Evolutionary conservation across 2,888 invertebrate species (phyloP).

Genomic region (Petrolisthes cinctipes): DNA sequence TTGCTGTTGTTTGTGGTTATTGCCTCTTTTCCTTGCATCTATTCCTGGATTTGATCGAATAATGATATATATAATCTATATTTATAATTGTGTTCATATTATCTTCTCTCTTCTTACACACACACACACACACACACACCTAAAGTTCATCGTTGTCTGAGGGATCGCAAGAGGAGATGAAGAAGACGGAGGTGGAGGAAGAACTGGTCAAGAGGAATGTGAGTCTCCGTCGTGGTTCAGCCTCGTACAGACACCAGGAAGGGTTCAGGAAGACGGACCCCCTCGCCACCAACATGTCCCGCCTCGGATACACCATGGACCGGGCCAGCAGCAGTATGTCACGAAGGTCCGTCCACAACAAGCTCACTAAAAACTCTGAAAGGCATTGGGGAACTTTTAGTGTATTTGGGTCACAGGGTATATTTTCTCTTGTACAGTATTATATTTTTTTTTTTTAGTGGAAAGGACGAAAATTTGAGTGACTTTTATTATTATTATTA

Average conservation of each 20-base stretch:
- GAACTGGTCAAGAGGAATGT: slow-evolving; percentile 34
- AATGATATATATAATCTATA: background rate
- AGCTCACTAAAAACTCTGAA: background rate
- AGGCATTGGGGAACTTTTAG: too few species aligned
- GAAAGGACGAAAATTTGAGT: too few species aligned
- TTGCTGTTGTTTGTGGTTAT: too few species aligned
- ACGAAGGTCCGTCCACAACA: slow-evolving; percentile 14
- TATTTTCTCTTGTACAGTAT: too few species aligned
- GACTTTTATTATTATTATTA: slow-evolving; percentile 15
- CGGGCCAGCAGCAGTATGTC: slow-evolving; percentile 35
- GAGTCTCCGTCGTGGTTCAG: background rate
- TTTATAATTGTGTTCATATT: background rate
- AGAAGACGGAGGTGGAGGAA: slow-evolving; percentile 18
- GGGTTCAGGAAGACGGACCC: slow-evolving; percentile 55
- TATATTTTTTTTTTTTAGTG: background rate
- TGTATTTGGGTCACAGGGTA: too few species aligned
- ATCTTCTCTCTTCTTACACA: background rate
- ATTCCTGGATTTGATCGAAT: too few species aligned
- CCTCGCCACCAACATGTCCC: slow-evolving; percentile 41
- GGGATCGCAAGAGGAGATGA: slow-evolving; percentile 5
- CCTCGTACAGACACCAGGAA: slow-evolving; percentile 52
- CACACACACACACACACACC: background rate
- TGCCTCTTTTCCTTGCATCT: too few species aligned
- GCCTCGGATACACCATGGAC: slow-evolving; percentile 46
- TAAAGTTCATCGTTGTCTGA: slow-evolving; percentile 11